Conservation (phyloP, 2,113 vertebrate genomes). For the Furnarius figulus region DNA sequence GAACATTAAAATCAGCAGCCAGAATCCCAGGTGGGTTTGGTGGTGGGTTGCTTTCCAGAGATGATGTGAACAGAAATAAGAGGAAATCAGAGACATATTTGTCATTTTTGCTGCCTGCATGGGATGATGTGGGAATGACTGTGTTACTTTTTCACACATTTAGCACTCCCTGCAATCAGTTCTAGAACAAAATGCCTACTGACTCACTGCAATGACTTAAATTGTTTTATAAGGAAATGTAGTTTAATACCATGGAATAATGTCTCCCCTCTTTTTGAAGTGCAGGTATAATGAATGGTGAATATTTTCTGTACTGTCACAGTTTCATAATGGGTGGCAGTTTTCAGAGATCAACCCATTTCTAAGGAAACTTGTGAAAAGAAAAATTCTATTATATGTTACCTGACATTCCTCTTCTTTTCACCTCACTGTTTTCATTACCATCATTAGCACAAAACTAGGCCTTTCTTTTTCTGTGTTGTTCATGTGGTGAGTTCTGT, state of each 20-base stretch:
- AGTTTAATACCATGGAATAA: neutral
- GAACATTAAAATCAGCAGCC: neutral
- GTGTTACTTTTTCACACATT: neutral
- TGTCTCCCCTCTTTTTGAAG: neutral
- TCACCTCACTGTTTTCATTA: neutral
- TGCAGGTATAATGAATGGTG: neutral
- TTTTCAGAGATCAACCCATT: neutral
- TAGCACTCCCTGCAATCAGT: neutral
- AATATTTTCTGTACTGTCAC: neutral
- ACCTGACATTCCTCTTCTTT: neutral
- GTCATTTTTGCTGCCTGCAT: neutral
- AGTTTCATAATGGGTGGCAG: neutral
- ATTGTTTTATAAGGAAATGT: neutral
- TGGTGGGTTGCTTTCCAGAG: neutral
- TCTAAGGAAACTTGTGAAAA: neutral
- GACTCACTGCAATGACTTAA: slow-evolving; percentile 5
- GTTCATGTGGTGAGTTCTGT: neutral
- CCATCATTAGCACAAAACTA: neutral
- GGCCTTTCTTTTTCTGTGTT: neutral
- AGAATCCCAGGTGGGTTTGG: neutral
- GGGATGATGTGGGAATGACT: neutral
- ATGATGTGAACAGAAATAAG: neutral
- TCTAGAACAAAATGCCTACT: slow-evolving; percentile 19
- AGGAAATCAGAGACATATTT: neutral
- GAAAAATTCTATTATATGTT: neutral